phyloP scores from a whole-genome alignment of 2,888 invertebrate species.

The Pammene fasciana region DNA sequence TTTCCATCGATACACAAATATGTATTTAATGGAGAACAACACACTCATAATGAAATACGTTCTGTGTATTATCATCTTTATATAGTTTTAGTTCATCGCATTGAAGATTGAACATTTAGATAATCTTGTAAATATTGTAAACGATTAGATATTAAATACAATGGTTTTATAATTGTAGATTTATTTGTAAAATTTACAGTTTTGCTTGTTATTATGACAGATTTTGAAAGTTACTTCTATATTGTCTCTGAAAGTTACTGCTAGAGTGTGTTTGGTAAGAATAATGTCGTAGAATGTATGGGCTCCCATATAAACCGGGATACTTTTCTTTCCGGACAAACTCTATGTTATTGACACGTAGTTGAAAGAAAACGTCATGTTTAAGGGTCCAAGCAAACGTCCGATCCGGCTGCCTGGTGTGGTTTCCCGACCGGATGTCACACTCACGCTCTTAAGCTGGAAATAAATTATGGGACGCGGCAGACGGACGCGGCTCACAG shows the following conservation, averaged over 20 bases:
- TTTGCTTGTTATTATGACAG: constrained; percentile 17
- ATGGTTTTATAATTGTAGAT: neutral
- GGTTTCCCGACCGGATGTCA: no score
- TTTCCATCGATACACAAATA: constrained; percentile 27
- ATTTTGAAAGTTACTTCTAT: constrained; percentile 3
- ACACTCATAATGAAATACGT: constrained; percentile 30
- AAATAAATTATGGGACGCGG: no score
- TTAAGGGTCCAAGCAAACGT: no score
- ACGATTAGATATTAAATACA: neutral
- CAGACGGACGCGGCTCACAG: no score
- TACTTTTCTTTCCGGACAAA: no score
- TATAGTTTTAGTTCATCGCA: neutral
- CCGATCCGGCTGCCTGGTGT: no score
- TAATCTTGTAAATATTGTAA: neutral
- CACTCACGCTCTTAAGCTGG: no score
- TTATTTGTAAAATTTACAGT: constrained; percentile 8
- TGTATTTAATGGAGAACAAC: constrained; percentile 27
- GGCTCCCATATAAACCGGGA: no score
- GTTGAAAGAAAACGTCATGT: no score
- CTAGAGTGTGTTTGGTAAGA: no score
- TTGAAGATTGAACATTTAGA: neutral
- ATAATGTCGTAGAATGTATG: no score
- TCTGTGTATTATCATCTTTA: constrained; percentile 21
- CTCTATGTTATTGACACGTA: no score
- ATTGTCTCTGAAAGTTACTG: constrained; percentile 1